phyloP scores from a whole-genome alignment of 2,888 invertebrate genomes.

The Phortica magna region DNA sequence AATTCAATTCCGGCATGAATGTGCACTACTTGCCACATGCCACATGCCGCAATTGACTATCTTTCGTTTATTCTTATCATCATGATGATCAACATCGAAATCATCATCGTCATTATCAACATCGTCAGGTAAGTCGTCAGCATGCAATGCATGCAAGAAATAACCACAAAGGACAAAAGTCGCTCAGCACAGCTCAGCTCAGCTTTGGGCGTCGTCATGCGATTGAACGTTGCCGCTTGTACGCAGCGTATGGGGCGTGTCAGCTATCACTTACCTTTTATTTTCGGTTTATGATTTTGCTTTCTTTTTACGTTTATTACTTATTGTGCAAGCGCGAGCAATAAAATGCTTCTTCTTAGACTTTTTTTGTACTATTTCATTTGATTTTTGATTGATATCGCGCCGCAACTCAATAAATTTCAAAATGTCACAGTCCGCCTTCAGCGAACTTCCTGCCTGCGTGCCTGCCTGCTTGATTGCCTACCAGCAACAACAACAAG shows the following conservation, averaged over 20 bases:
- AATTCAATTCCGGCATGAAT: constrained; percentile 67
- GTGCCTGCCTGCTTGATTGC: too few species aligned
- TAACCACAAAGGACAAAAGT: constrained; percentile 67
- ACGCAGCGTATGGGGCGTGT: background rate
- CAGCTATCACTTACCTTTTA: constrained; percentile 68
- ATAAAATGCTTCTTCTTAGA: constrained; percentile 54
- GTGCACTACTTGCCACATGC: constrained; percentile 33
- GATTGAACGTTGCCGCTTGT: background rate
- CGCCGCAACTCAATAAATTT: constrained; percentile 64
- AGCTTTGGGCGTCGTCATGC: background rate
- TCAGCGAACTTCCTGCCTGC: constrained; percentile 26
- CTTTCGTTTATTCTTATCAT: background rate
- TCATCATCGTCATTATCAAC: constrained; percentile 11
- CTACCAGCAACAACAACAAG: constrained; percentile 15
- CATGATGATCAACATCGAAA: background rate
- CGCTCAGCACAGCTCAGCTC: background rate
- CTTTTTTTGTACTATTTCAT: constrained; percentile 57
- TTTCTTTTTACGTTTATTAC: constrained; percentile 3
- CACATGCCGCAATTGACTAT: constrained; percentile 1
- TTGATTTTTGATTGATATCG: constrained; percentile 70
- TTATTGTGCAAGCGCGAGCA: constrained; percentile 48
- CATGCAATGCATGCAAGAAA: constrained; percentile 31
- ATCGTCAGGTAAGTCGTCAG: background rate
- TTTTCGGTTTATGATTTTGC: constrained; percentile 35
- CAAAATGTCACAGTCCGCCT: constrained; percentile 63